Evolutionary conservation across 2,888 invertebrate species (phyloP).

Genomic region (Callosobruchus maculatus): DNA sequence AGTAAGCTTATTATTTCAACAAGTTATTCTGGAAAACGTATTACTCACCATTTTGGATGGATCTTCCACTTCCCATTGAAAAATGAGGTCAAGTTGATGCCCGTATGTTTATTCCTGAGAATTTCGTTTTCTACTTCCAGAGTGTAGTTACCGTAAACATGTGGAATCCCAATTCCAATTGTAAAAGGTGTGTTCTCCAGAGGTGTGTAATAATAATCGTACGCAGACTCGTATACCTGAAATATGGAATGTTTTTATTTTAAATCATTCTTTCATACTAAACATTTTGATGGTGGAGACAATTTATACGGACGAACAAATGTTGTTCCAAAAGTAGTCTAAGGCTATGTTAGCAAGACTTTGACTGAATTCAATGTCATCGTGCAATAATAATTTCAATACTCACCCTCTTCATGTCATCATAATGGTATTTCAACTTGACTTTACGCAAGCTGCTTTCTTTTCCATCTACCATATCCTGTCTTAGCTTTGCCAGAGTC

Average conservation of each 20-base stretch:
- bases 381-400: not conserved
- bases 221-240: constrained; percentile 64
- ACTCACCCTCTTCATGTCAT: constrained; percentile 69
- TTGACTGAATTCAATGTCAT: too few species aligned
- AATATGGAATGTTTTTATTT: too few species aligned
- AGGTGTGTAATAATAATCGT: constrained; percentile 80
- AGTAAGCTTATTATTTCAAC: too few species aligned
- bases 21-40: too few species aligned
- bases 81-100: constrained; percentile 67
- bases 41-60: constrained; percentile 79
- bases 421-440: constrained; percentile 77
- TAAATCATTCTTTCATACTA: too few species aligned
- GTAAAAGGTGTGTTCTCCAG: constrained; percentile 86
- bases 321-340: too few species aligned
- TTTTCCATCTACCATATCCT: constrained; percentile 67
- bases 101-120: constrained; percentile 61
- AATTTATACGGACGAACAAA: too few species aligned
- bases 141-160: constrained; percentile 73
- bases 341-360: too few species aligned
- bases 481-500: constrained; percentile 58
- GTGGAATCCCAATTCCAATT: constrained; percentile 79
- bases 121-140: constrained; percentile 75
- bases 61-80: constrained; percentile 75
- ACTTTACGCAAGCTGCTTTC: constrained; percentile 63
- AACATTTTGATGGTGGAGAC: too few species aligned